Evolutionary conservation across 37 sponge, comb jelly and placozoan genomes (phyloP), one percentile per base, ranked within the genome.

Genomic region (Haliclona indistincta): DNA sequence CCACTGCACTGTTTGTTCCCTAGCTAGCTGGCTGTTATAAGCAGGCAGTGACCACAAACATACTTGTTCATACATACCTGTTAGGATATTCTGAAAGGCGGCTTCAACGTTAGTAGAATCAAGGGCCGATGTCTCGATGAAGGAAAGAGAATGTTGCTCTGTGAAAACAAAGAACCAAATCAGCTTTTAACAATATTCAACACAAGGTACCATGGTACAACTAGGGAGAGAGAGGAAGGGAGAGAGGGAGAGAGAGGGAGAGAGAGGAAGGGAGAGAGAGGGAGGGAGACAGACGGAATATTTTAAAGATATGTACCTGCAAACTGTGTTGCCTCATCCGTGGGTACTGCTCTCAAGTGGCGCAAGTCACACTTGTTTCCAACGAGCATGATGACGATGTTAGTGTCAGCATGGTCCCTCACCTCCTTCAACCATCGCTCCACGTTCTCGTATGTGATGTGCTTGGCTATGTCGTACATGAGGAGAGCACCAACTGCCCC

Each of bases 401-500:
- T 95, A 35, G 88, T 43, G 72, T 98, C 96, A 0, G 96, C 99
- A 65, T 95, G 96, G 74, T 95, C 96, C 40, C 90, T 61, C 68
- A 98, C 82, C 69, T 98, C 99, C 81, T 95, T 98, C 87, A 98
- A 54, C 99, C 99, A 98, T 15, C 96, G 87, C 81, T 98, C 99
- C 37, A 98, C 92, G 65, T 98, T 98, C 89, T 98, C 94, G 43
- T 93, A 98, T 2, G 99, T 95, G 54, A 95, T 61, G 83, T 95
- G 99, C 47, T 98, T 98, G 17, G 99, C 94, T 22, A 98, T 98
- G 75, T 98, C 99, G 55, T 98, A 98, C 23, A 95, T 91, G 11
- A 98, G 78, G 4, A 98, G 87, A 23, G 99, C 99, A 7, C 99
- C 99, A 35, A 98, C 96, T 29, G 99, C 99, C 23, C 99, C 99